Evolutionary conservation across 2,888 invertebrate genomes (phyloP).

Genomic region (Pelosia muscerda): DNA sequence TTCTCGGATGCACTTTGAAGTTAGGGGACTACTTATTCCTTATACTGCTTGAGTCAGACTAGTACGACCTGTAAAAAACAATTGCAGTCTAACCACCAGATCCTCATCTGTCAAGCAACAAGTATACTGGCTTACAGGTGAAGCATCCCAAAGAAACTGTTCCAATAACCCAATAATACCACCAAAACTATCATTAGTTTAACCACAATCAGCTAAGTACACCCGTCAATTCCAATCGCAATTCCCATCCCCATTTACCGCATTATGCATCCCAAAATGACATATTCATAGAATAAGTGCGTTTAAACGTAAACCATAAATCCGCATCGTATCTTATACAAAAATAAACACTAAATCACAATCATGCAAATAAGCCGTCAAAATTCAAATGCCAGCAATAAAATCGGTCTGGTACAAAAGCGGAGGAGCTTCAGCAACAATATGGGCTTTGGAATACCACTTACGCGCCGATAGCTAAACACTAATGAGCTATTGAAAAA

Average conservation of each 20-base stretch:
- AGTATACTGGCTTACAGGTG: too few species aligned
- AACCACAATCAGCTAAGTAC: background rate
- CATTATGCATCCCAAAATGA: slow-evolving; percentile 54
- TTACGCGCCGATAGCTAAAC: slow-evolving; percentile 76
- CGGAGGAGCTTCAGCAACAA: slow-evolving; percentile 68
- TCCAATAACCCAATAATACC: background rate
- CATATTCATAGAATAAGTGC: slow-evolving; percentile 63
- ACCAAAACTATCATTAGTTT: slow-evolving; percentile 1
- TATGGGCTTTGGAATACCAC: slow-evolving; percentile 68
- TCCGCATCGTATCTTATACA: slow-evolving; percentile 63
- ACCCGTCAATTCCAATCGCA: slow-evolving; percentile 3
- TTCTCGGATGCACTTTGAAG: too few species aligned
- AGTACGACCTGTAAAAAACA: too few species aligned
- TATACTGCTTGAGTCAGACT: too few species aligned
- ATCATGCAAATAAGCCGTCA: slow-evolving; percentile 83
- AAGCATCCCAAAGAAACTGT: background rate
- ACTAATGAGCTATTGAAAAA: slow-evolving; percentile 87
- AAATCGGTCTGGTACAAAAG: slow-evolving; percentile 82
- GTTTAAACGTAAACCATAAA: slow-evolving; percentile 70
- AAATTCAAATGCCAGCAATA: slow-evolving; percentile 83
- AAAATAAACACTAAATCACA: slow-evolving; percentile 82
- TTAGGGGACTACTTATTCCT: too few species aligned
- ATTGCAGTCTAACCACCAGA: too few species aligned
- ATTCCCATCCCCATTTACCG: slow-evolving; percentile 34
- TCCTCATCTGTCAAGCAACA: too few species aligned